phyloP scores from a whole-genome alignment of 2,113 vertebrate genomes.

The Cyphomyrus plagiostoma region DNA sequence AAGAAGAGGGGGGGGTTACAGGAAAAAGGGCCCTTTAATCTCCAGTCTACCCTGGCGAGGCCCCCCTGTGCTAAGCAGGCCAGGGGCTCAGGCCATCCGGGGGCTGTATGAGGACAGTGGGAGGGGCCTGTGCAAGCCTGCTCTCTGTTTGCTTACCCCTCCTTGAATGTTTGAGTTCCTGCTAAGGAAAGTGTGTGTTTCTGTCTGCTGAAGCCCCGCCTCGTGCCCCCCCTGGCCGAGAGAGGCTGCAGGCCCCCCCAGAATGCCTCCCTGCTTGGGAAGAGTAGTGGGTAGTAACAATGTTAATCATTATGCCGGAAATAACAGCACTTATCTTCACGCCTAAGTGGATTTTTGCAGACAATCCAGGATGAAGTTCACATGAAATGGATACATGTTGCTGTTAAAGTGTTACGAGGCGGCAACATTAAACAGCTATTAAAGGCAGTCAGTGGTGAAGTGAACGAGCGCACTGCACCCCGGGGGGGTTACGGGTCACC shows the following conservation, averaged over 20 bases:
- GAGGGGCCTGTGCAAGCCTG: too few relatives aligned
- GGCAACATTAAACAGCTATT: not conserved
- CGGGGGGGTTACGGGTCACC: not conserved
- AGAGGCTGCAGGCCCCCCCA: not conserved
- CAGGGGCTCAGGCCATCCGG: not conserved
- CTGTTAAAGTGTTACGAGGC: not conserved
- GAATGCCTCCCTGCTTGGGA: not conserved
- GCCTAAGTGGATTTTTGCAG: not conserved
- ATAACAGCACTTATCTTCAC: not conserved
- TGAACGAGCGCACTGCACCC: not conserved
- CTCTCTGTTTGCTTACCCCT: not conserved
- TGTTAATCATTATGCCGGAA: not conserved
- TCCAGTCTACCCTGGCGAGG: slow-evolving; percentile 50
- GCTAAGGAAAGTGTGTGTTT: not conserved
- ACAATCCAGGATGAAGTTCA: not conserved
- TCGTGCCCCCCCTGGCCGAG: not conserved
- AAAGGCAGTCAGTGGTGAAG: not conserved
- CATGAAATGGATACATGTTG: not conserved
- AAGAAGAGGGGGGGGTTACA: slow-evolving; percentile 27
- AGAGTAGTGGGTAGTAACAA: not conserved
- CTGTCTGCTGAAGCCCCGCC: not conserved
- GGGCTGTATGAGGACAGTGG: not conserved
- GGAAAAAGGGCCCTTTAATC: slow-evolving; percentile 55
- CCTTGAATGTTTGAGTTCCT: not conserved
- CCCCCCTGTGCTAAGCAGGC: slow-evolving; percentile 67